Evolutionary conservation across 1,140 invertebrate species (phyloP), one percentile per base, ranked within the genome.

Genomic region (Eciton burchellii): DNA sequence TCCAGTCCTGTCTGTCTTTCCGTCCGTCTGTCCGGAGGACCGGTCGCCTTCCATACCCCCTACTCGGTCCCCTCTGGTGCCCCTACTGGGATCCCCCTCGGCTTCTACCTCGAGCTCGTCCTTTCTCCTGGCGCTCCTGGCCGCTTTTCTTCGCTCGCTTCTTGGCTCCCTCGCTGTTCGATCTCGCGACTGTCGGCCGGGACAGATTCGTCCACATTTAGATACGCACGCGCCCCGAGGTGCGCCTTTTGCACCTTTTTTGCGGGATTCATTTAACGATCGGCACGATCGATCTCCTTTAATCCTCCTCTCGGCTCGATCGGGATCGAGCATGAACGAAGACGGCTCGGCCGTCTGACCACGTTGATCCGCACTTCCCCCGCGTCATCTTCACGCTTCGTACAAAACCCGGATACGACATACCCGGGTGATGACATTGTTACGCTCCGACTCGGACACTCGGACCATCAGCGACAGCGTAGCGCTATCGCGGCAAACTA

Each of bases 1-100:
- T 93, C 90, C 91, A 87, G 88, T 90, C 88, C 91, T 90, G 91
- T 92, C 91, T 89, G 89, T 92, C 91, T 92, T 91, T 91, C 91
- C 86, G 82, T 85, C 83, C 81, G 84, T 85, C 86, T 84, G 87
- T 89, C 88, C 86, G 74, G 65, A 82, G 79, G 77, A 84, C 89
- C 82, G 84, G 77, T 89, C 89, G 83, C 71, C 84, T 57, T 68
- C 72, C 70, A 85, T 77, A n/a, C 72, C 60, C 81, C 72, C 54
- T 66, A 57, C 81, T 82, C 52, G 81, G 52, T 77, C 70, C 84
- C 84, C 60, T 63, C 82, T 81, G 29, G 29, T 0, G 71, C 79
- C 63, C 83, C 71, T 79, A 74, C 82, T 70, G 35, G 35, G n/a
- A 26, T 73, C 83, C 49, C 81, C 76, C 70, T 84, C 45, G 70